Conservation (phyloP, 2,888 invertebrate species). For the Neocrepidodera transversa region DNA sequence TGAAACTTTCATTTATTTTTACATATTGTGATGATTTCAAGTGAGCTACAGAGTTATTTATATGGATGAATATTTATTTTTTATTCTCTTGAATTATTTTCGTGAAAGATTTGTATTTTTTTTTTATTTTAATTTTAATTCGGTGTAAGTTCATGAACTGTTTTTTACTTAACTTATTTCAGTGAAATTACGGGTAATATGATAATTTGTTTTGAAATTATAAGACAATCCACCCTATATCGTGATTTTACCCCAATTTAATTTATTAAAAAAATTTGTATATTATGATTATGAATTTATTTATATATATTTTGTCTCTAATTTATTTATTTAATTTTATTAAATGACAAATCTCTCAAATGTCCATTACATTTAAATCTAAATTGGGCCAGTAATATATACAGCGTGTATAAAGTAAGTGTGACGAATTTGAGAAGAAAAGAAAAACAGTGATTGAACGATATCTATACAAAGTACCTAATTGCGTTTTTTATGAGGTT, state of each 20-base stretch:
- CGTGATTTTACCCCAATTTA: no score
- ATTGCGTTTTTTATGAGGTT: slow-evolving; percentile 7
- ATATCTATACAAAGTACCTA: slow-evolving; percentile 12
- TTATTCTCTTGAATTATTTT: slow-evolving; percentile 33
- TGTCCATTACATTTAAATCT: slow-evolving; percentile 5
- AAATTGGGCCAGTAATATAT: slow-evolving; percentile 22
- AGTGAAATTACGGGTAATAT: no score
- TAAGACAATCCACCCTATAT: slow-evolving; percentile 2
- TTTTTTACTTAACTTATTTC: slow-evolving; percentile 24
- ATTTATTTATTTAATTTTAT: not conserved
- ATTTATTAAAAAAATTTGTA: no score
- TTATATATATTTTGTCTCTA: not conserved
- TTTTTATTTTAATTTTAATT: slow-evolving; percentile 5
- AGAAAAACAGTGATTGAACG: slow-evolving; percentile 22
- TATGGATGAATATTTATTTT: slow-evolving; percentile 34
- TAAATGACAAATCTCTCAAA: not conserved
- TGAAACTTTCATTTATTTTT: slow-evolving; percentile 22
- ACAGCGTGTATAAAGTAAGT: slow-evolving; percentile 12
- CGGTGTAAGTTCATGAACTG: slow-evolving; percentile 30
- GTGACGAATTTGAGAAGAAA: not conserved
- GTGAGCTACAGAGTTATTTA: slow-evolving; percentile 37
- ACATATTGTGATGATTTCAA: slow-evolving; percentile 38
- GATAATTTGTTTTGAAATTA: no score
- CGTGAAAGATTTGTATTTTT: slow-evolving; percentile 16
- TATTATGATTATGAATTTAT: not conserved